Evolutionary conservation across 2,113 vertebrate genomes (phyloP).

Genomic region (Mustelus asterias): DNA sequence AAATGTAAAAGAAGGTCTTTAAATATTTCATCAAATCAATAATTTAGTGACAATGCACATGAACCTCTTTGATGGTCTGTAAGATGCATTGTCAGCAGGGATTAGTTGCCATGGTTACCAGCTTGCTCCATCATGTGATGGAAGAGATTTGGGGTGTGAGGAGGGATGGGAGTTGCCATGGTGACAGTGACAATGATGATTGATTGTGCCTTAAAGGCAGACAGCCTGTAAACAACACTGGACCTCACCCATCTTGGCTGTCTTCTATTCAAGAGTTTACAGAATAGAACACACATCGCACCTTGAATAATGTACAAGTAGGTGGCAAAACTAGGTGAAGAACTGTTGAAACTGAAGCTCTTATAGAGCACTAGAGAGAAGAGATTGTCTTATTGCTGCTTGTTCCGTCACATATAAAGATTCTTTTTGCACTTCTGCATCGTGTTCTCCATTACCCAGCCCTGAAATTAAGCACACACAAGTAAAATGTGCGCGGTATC

Average conservation of each 20-base stretch:
- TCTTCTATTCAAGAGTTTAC: background rate
- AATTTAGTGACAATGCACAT: conserved; percentile 5
- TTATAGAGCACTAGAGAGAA: background rate
- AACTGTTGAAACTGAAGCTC: background rate
- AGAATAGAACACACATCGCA: background rate
- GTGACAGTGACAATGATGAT: background rate
- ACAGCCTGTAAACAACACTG: background rate
- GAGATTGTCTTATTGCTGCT: background rate
- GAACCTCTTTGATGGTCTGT: background rate
- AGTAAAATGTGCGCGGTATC: background rate
- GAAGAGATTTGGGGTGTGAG: background rate
- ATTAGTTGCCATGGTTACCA: conserved; percentile 30
- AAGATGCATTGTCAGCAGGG: background rate
- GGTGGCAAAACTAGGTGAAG: no score
- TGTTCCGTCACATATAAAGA: background rate
- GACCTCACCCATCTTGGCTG: background rate
- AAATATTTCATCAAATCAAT: conserved; percentile 33
- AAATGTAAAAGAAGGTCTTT: background rate
- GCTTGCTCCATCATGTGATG: background rate
- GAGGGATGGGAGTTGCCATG: background rate
- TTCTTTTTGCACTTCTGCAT: background rate
- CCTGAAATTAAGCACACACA: background rate
- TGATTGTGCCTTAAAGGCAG: background rate
- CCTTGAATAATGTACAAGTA: background rate
- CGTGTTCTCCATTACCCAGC: background rate